These are phyloP conservation scores for Rugalucina vietnamica DNA, from an alignment of 2,888 invertebrate genomes.

Conservation along the genomic window DNA sequence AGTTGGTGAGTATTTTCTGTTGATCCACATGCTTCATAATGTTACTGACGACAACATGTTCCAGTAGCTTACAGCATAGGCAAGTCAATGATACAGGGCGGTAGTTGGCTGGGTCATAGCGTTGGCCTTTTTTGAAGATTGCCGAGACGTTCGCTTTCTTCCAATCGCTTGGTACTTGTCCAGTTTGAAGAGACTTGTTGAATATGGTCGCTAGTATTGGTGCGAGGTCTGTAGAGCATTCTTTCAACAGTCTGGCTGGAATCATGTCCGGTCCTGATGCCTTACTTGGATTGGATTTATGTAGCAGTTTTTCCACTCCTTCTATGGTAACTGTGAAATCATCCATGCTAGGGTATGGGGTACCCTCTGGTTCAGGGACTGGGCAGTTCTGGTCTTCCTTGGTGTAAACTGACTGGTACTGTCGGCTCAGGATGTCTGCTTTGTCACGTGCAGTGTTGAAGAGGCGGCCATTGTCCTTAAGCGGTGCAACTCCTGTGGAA, in stretches of 20 bases:
- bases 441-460: constrained; percentile 12
- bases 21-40: background rate
- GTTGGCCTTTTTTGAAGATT: background rate
- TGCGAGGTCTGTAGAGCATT: background rate
- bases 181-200: background rate
- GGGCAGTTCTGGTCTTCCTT: background rate
- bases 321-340: background rate
- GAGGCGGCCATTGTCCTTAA: constrained; percentile 21
- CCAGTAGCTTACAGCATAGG: background rate
- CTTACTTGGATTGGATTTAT: background rate
- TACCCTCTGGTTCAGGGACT: background rate
- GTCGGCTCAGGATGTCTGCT: constrained; percentile 18
- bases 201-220: background rate
- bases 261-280: background rate
- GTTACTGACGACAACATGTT: background rate
- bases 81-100: background rate
- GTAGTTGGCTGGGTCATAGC: background rate
- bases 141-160: background rate
- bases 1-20: background rate
- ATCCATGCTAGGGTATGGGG: background rate
- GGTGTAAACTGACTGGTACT: constrained; percentile 23
- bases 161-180: background rate
- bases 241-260: background rate
- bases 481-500: constrained; percentile 17
- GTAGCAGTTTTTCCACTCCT: background rate